Base-by-base conservation (phyloP, 1,140 invertebrate species). In the Aphaenogaster rudis region DNA sequence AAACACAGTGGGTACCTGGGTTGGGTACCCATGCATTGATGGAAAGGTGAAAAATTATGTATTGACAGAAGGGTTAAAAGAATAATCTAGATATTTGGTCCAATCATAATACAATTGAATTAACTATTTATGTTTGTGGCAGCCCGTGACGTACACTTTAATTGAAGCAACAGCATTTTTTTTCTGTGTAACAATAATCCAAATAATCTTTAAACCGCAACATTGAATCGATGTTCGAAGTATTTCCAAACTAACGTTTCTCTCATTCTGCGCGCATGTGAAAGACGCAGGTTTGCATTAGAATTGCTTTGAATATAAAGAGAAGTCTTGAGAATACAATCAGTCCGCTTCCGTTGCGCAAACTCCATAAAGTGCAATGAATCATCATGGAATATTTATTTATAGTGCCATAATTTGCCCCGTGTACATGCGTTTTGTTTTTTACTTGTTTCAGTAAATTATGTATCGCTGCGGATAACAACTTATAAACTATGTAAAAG, bases 331-430 rank as follows among this genome's bases (percentile, higher is more conserved):
- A 45, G 3, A 48, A 74, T 69, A 54, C 11, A 48, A 48, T 42
- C 63, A 9, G 13, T 39, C 7, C 21, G 15, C 3, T 39, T 74
- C 17, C 28, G 7, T 74, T 21, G 33, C 28, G 42, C 54, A 54
- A 71, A 15, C 13, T 21, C 11, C 28, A 33, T 7, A 9, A 52
- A 39, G n/a, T 80, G 33, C 69, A 39, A 76, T 48, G 33, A 84
- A 61, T 84, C 69, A 50, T 7, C 50, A 48, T 36, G 42, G 13
- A 61, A 50, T 6, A 82, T 72, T 59, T 48, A 82, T 71, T 71
- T 82, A 81, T 61, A 82, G 33, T 36, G 4, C 7, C n/a, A 1
- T 48, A 74, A 74, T 84, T 42, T 17, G 69, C 48, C 42, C 54
- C 28, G 33, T 3, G 36, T 39, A 54, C 42, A 17, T 28, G 0